Evolutionary conservation across 2,888 invertebrate genomes (phyloP), one percentile per base, ranked within the genome.

Genomic region (Nematopogon swammerdamellus): DNA sequence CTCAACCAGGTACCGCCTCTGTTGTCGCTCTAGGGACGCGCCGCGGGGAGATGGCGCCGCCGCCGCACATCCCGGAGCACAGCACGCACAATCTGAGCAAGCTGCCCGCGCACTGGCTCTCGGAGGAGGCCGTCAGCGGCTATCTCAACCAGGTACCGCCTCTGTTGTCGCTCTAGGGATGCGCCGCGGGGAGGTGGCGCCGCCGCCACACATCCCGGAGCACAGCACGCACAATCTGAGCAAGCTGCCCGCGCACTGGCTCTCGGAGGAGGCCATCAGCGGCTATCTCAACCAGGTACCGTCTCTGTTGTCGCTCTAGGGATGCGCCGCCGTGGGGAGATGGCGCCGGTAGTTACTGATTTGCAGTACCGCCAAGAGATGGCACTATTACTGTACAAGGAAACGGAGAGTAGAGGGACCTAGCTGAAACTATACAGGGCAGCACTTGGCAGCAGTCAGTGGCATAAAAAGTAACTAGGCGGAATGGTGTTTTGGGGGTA

Each of bases 281-380:
- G 8, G 25, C 5, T 77, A 65, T 53, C 49, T 79, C 14, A 25
- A 25, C 10, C 25, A 25, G 25, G 25, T 25, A n/a, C n/a, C n/a
- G n/a, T n/a, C n/a, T n/a, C n/a, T n/a, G n/a, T n/a, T n/a, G n/a
- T n/a, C n/a, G n/a, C n/a, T n/a, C n/a, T n/a, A n/a, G n/a, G n/a
- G n/a, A n/a, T n/a, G n/a, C 91, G 25, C 89, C 92, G 51, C 98
- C n/a, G n/a, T n/a, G 95, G 95, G 94, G 95, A 90, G 19, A 73
- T 98, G 53, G 85, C 57, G 69, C 87, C 59, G 72, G n/a, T n/a
- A n/a, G n/a, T n/a, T n/a, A n/a, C n/a, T n/a, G n/a, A n/a, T n/a
- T n/a, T n/a, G n/a, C n/a, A n/a, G n/a, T n/a, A n/a, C n/a, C n/a
- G n/a, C n/a, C n/a, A n/a, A n/a, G n/a, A n/a, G n/a, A n/a, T n/a